These are phyloP conservation scores for Gymnogyps californianus DNA, from an alignment of 2,113 vertebrate genomes.

Conservation along the genomic window DNA sequence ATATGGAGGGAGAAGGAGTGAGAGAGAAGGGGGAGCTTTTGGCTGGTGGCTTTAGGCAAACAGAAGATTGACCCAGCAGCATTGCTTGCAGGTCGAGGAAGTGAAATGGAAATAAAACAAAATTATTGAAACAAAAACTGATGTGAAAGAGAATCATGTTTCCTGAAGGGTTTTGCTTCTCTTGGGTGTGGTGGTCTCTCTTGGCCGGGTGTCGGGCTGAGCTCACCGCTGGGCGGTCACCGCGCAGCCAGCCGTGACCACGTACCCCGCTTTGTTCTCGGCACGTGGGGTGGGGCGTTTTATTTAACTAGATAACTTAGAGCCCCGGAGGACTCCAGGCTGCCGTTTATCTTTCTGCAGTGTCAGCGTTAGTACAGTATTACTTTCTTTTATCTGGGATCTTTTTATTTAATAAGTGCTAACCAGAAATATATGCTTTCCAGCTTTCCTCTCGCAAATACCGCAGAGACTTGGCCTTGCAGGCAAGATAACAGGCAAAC, in stretches of 20 bases:
- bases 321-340: neutral
- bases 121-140: neutral
- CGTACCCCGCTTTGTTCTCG: rapidly evolving
- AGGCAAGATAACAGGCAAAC: neutral
- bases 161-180: constrained; percentile 27
- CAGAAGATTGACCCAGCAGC: neutral
- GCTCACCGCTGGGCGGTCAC: neutral
- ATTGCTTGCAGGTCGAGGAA: neutral
- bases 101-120: neutral
- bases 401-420: neutral
- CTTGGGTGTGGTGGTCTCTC: constrained; percentile 43
- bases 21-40: neutral
- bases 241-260: rapidly evolving
- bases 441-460: neutral
- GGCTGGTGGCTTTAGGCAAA: neutral
- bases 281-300: neutral
- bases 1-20: neutral
- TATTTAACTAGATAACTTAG: neutral
- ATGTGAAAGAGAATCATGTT: neutral
- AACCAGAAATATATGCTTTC: neutral
- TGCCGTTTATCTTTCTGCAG: neutral
- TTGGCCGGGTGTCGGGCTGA: neutral
- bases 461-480: neutral
- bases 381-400: neutral
- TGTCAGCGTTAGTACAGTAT: neutral